phyloP scores from a whole-genome alignment of 2,113 vertebrate species.

The Isichthys henryi region DNA sequence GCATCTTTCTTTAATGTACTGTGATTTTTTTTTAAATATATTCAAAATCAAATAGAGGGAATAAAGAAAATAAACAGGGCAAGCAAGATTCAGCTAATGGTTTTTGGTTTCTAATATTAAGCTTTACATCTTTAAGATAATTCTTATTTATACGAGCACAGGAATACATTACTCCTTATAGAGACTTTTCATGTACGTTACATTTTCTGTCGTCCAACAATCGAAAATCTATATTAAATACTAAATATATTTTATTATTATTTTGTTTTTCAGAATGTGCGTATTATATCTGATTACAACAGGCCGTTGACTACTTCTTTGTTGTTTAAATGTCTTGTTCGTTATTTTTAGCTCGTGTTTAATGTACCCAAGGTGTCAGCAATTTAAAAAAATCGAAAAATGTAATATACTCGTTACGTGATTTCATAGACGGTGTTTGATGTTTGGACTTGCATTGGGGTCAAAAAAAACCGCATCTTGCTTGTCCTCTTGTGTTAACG shows the following conservation, averaged over 20 bases:
- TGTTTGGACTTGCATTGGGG: neutral
- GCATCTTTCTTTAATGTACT: neutral
- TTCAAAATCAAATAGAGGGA: neutral
- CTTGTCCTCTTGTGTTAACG: neutral
- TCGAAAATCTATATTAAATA: neutral
- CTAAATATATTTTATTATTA: neutral
- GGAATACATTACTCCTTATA: neutral
- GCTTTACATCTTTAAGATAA: neutral
- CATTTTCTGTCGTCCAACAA: neutral
- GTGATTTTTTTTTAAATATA: neutral
- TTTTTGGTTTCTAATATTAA: neutral
- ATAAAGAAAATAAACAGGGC: neutral
- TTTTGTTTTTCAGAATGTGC: neutral
- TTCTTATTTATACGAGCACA: neutral
- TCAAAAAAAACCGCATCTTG: neutral
- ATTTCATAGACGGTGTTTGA: neutral
- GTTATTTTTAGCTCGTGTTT: neutral
- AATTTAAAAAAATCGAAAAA: neutral
- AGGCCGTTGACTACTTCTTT: no score
- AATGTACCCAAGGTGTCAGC: neutral
- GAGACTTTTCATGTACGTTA: neutral
- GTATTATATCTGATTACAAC: neutral
- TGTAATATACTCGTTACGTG: neutral
- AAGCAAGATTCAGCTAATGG: neutral
- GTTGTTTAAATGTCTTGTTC: neutral